Evolutionary conservation across 2,888 invertebrate species (phyloP).

Genomic region (Escarpia spicata): DNA sequence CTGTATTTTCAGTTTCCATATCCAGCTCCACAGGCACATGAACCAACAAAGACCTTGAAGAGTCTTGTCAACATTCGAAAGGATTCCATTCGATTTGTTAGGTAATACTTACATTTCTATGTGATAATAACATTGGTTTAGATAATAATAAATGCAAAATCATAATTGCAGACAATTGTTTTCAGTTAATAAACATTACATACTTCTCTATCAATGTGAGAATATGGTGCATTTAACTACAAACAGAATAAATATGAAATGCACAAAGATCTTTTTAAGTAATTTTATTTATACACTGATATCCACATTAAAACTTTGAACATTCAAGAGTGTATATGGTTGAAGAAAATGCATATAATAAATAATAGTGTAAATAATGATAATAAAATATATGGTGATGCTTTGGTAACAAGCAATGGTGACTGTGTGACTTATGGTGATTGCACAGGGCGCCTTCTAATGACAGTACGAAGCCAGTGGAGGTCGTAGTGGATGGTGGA

Average conservation of each 20-base stretch:
- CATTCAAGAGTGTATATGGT: background rate
- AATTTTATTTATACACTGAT: too few species aligned
- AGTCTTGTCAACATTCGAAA: constrained; percentile 96
- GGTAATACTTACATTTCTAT: constrained; percentile 62
- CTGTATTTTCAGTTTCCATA: constrained; percentile 85
- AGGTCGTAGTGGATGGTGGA: background rate
- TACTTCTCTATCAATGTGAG: too few species aligned
- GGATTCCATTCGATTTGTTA: constrained; percentile 91
- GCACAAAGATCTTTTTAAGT: too few species aligned
- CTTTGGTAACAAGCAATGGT: background rate
- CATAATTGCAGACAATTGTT: too few species aligned
- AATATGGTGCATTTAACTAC: too few species aligned
- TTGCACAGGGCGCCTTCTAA: background rate
- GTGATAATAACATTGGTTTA: too few species aligned
- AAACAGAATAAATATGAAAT: too few species aligned
- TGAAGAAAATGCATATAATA: background rate
- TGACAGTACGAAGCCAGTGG: constrained; percentile 19
- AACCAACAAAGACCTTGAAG: constrained; percentile 95
- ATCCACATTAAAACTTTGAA: background rate
- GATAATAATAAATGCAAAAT: too few species aligned
- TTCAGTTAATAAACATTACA: too few species aligned
- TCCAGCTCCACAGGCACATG: constrained; percentile 91
- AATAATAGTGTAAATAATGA: background rate
- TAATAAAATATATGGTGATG: background rate
- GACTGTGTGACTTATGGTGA: background rate